Conservation (phyloP, 2,888 invertebrate genomes). For the Aporophyla lueneburgensis region DNA sequence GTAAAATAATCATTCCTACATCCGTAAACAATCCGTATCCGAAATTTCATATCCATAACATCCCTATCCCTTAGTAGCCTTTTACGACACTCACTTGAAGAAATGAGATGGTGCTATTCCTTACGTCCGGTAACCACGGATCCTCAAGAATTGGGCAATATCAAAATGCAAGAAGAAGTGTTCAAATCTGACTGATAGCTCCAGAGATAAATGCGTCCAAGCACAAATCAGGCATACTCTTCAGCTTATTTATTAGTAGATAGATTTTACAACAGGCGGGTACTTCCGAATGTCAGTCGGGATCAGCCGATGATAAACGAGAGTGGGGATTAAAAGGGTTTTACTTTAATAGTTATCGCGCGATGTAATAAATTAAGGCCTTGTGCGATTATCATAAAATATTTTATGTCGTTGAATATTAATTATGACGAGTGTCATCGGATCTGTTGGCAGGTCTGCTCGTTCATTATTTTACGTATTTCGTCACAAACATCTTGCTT, state of each 20-base stretch:
- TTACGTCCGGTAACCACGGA: no score
- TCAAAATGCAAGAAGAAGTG: no score
- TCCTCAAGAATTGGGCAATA: not conserved
- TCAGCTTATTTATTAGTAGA: not conserved
- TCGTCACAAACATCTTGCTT: not conserved
- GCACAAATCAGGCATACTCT: not conserved
- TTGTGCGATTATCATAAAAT: constrained; percentile 3
- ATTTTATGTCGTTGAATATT: not conserved
- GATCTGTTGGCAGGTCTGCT: not conserved
- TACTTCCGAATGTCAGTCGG: constrained; percentile 21
- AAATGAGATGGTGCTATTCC: no score
- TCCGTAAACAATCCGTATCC: no score
- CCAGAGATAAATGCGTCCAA: not conserved
- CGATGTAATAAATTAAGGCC: constrained; percentile 18
- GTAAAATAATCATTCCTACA: no score
- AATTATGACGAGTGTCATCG: not conserved
- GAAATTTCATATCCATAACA: no score
- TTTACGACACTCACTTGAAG: no score
- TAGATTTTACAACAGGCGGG: constrained; percentile 12
- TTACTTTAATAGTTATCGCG: constrained; percentile 10
- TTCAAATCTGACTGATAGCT: not conserved
- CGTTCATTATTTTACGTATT: not conserved
- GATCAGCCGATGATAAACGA: constrained; percentile 31
- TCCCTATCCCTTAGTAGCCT: no score
- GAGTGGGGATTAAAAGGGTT: constrained; percentile 2